Evolutionary conservation across 2,797 vertebrate species (phyloP), one percentile per base, ranked within the genome.

Genomic region (Gobionotothen gibberifrons): DNA sequence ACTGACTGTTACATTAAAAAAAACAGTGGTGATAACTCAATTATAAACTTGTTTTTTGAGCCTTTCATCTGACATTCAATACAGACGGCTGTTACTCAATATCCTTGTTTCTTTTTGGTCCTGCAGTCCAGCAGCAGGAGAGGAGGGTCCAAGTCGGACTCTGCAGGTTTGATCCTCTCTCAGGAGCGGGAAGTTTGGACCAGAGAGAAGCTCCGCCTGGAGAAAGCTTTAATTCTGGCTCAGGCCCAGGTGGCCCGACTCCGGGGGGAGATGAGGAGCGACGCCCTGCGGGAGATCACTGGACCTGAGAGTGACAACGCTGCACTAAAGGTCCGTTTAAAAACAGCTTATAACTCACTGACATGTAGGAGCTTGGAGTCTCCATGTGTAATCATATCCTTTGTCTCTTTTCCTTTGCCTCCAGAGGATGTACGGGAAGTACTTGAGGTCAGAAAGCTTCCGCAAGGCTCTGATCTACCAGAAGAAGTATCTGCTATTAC

Each of bases 391-490:
- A 53, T 39, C 10, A 2, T 21, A 22, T 32, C 9, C 9, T 32
- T 22, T 59, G 13, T 12, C 26, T 72, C 13, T 2, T 36, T 43
- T 12, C 22, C 26, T 11, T 53, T 32, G 0, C 19, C 76, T 87
- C 2, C 78, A 99, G 98, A 97, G 96, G 86, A 94, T 99, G 86
- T 99, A 99, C 55, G 96, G 97, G 47, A 97, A 95, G 85, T 99
- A 97, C 82, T 90, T 99, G 74, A 94, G 97, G 43, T 95, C 98
- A 3, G 97, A 99, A 88, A 98, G 98, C 84, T 99, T 99, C 85
- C 94, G 97, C 69, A 99, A 99, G 88, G 97, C 98, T 9, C 96
- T 99, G 44, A 94, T 99, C 84, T 99, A 99, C 88, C 98, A 99
- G 94, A 99, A 99, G 84, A 98, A 98, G 77, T 99, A 99, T 19